Conservation (phyloP, 2,888 invertebrate genomes). For the Sepiola atlantica region DNA sequence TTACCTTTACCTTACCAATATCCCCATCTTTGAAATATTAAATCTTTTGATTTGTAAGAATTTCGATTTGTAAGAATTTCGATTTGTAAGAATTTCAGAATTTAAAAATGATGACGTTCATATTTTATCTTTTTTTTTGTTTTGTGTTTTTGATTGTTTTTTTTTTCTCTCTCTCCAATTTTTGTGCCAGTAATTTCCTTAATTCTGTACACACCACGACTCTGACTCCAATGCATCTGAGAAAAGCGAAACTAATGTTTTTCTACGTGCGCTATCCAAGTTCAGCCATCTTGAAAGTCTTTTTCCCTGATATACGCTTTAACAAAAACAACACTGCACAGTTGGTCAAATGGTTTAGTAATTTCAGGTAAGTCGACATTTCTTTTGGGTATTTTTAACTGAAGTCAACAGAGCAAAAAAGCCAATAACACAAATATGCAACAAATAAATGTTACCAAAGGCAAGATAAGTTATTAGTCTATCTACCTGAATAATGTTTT, state of each 20-base stretch:
- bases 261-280: slow-evolving; percentile 99
- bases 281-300: slow-evolving; percentile 98
- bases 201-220: slow-evolving; percentile 77
- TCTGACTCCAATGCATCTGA: slow-evolving; percentile 98
- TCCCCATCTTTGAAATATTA: no score
- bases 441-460: no score
- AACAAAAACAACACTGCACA: slow-evolving; percentile 99
- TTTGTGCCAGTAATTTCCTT: not conserved
- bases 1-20: no score
- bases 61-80: no score
- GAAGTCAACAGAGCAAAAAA: no score
- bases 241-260: slow-evolving; percentile 99
- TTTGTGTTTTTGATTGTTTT: not conserved
- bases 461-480: no score
- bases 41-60: no score
- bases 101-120: no score
- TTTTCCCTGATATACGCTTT: slow-evolving; percentile 99
- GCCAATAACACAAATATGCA: no score
- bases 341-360: slow-evolving; percentile 99
- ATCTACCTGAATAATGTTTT: no score
- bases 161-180: not conserved
- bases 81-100: no score
- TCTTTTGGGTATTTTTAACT: no score
- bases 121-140: not conserved
- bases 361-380: slow-evolving; percentile 89